phyloP scores from a whole-genome alignment of 2,113 vertebrate genomes.

The Mustelus asterias region DNA sequence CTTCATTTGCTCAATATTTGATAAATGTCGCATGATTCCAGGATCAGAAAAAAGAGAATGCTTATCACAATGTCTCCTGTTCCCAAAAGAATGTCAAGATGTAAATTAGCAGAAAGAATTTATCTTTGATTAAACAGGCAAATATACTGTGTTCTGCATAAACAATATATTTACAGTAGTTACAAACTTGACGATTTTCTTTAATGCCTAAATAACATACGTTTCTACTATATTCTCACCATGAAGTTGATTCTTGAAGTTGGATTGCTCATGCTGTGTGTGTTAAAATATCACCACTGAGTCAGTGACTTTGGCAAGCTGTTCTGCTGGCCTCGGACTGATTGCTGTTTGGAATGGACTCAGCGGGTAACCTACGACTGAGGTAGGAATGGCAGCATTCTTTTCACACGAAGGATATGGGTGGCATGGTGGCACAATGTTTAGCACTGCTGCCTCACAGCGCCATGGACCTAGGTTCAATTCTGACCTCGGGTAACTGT shows the following conservation, averaged over 20 bases:
- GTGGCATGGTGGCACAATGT: too few relatives aligned
- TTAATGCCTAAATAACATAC: not conserved
- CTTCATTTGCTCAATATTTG: not conserved
- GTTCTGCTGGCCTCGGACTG: not conserved
- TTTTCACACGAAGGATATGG: not conserved
- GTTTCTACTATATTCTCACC: not conserved
- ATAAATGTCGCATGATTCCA: not conserved
- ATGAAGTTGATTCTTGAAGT: not conserved
- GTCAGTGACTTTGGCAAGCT: not conserved
- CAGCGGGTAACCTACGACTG: not conserved
- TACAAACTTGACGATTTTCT: not conserved
- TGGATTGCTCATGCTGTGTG: not conserved
- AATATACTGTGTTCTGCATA: not conserved
- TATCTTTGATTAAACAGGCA: not conserved
- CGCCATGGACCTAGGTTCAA: too few relatives aligned
- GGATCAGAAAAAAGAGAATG: not conserved
- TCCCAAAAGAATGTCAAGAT: not conserved
- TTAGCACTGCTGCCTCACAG: too few relatives aligned
- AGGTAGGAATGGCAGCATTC: not conserved
- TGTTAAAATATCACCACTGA: not conserved
- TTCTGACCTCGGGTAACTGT: too few relatives aligned
- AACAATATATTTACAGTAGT: not conserved
- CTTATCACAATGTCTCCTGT: not conserved
- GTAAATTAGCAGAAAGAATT: not conserved
- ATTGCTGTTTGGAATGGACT: not conserved